Percentiles rank a stretch among this genome's conserved stretches.
These are phyloP conservation scores for Oreotragus oreotragus DNA, from an alignment of 2,113 vertebrate species.

Conservation along the genomic window DNA sequence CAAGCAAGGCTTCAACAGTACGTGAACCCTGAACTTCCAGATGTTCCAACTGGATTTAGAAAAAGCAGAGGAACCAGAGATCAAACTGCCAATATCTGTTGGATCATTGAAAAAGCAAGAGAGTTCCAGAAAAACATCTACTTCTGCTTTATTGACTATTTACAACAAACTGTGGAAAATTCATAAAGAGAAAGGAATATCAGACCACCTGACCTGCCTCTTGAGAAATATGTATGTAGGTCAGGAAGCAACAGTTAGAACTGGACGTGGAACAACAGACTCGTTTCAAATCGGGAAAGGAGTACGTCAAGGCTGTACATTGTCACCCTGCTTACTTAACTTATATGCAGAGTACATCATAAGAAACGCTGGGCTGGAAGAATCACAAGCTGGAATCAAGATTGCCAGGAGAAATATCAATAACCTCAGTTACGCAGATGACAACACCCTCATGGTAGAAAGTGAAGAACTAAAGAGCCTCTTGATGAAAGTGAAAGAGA, in stretches of 20 bases:
- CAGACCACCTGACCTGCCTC: background rate
- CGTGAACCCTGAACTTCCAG: background rate
- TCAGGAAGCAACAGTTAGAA: background rate
- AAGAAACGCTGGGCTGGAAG: background rate
- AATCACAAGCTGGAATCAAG: background rate
- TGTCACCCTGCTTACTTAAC: background rate
- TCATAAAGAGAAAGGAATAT: background rate
- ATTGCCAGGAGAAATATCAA: background rate
- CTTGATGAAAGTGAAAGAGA: background rate
- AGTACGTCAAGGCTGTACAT: background rate
- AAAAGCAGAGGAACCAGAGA: background rate
- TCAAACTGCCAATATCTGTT: background rate
- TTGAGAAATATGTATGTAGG: background rate
- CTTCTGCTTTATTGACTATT: background rate
- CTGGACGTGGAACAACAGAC: background rate
- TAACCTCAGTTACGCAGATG: background rate
- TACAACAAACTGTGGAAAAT: background rate
- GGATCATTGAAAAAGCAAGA: background rate
- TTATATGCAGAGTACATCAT: background rate
- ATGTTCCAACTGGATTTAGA: background rate
- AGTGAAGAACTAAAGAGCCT: background rate
- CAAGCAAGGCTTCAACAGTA: background rate
- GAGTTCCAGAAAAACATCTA: background rate
- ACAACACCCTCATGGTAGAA: background rate
- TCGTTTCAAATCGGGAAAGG: fast-evolving